Evolutionary conservation across 2,888 invertebrate species (phyloP).

Genomic region (Micoletzkya japonica): DNA sequence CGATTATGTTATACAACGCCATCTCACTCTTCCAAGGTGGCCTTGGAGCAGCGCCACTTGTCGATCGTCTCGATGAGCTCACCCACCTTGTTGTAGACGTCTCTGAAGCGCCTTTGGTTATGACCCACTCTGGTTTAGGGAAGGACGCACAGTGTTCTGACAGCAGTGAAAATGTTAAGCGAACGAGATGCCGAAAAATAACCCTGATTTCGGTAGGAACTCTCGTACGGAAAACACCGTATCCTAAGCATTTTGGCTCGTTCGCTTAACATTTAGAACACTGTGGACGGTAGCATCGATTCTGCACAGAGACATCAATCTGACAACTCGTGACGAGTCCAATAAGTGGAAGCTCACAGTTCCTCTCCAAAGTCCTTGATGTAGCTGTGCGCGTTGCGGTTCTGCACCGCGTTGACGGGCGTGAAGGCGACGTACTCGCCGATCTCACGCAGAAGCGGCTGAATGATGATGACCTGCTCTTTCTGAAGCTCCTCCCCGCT

Average conservation of each 20-base stretch:
- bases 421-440: slow-evolving; percentile 39
- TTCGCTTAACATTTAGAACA: neutral
- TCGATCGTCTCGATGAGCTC: slow-evolving; percentile 34
- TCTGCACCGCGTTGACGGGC: slow-evolving; percentile 42
- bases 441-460: slow-evolving; percentile 39
- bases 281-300: neutral
- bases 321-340: too few relatives aligned
- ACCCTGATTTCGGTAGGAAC: too few relatives aligned
- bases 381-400: slow-evolving; percentile 43
- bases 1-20: neutral
- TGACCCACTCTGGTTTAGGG: too few relatives aligned
- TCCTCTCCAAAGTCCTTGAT: slow-evolving; percentile 39
- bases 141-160: too few relatives aligned
- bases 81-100: slow-evolving; percentile 39
- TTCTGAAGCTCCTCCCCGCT: too few relatives aligned
- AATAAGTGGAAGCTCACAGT: neutral
- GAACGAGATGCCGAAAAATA: neutral
- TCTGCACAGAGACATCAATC: neutral
- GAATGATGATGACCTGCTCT: slow-evolving; percentile 11
- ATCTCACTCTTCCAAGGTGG: slow-evolving; percentile 22
- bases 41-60: slow-evolving; percentile 32
- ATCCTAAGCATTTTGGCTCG: neutral
- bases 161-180: neutral
- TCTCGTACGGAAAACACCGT: too few relatives aligned
- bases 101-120: slow-evolving; percentile 23